Evolutionary conservation across 2,888 invertebrate genomes (phyloP), one percentile per base, ranked within the genome.

Genomic region (Patella caerulea): DNA sequence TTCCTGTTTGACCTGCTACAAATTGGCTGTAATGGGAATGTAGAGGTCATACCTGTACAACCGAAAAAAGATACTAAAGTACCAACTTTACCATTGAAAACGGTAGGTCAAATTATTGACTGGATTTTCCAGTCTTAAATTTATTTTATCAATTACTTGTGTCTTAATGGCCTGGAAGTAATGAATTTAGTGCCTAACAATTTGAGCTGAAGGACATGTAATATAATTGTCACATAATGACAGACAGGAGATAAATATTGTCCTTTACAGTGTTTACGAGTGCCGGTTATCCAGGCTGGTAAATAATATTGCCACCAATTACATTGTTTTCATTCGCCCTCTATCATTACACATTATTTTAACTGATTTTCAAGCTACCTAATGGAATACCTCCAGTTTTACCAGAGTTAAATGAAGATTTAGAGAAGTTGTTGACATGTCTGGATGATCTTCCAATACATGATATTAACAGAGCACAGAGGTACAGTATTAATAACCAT

Each of bases 371-470:
- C 0, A 81, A 90, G 90, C 79, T 91, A 17, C 90, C 92, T 11
- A 90, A 92, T 83, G 93, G 92, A 2, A 89, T 93, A 70, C 95
- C 95, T 76, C 95, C 95, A 34, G 93, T 95, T 79, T 92, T 95
- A 79, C 94, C 94, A 75, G 94, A 94, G 83, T 93, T 95, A 54
- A 93, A 93, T 85, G 94, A 94, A 81, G 93, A 94, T 82, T 92
- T 96, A 54, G 94, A 94, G 87, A 93, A 94, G 74, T 95, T 95
- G 84, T 92, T 96, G 59, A 91, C 94, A 76, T 93, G 94, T 85
- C 94, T 95, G 2, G 95, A 96, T 86, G 93, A 93, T 80, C 92
- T 96, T 71, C 94, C 95, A 0, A 95, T 96, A 83, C 95, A 96
- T 91, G 93, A 94, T 84, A 94, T 94, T 91, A 94, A 95, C 87